phyloP scores from a whole-genome alignment of 2,888 invertebrate genomes.

The Hemaris fuciformis region DNA sequence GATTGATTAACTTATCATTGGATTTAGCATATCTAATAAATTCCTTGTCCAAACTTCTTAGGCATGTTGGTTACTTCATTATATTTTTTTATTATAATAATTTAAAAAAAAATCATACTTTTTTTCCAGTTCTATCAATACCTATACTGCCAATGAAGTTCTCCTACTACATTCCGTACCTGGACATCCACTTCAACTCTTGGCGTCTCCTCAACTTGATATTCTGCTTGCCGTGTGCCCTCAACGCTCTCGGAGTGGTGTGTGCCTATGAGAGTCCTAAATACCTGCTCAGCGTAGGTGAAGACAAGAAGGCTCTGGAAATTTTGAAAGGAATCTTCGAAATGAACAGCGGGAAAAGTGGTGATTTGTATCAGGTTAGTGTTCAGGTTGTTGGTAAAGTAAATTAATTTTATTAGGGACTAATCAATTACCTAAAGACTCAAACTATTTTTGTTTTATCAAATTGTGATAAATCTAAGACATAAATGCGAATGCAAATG shows the following conservation, averaged over 20 bases:
- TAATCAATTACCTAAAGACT: too few species aligned
- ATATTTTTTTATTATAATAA: too few species aligned
- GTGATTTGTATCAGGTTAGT: conserved; percentile 53
- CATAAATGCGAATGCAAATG: too few species aligned
- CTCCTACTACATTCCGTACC: conserved; percentile 60
- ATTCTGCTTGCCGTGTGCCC: conserved; percentile 82
- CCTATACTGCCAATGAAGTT: conserved; percentile 82
- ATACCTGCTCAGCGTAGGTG: conserved; percentile 83
- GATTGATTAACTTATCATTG: too few species aligned
- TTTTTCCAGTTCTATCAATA: conserved; percentile 82
- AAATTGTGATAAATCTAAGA: too few species aligned
- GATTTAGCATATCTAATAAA: too few species aligned
- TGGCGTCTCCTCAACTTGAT: conserved; percentile 88
- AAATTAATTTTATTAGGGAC: too few species aligned
- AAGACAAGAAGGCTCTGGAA: conserved; percentile 76
- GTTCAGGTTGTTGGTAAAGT: not conserved
- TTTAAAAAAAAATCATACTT: not conserved
- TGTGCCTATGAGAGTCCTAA: conserved; percentile 88
- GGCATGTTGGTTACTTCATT: too few species aligned
- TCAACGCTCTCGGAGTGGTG: conserved; percentile 79
- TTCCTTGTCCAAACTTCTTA: too few species aligned
- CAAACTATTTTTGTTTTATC: too few species aligned
- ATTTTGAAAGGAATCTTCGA: conserved; percentile 52
- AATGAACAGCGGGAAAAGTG: conserved; percentile 51
- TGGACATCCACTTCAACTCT: conserved; percentile 83